Evolutionary conservation across 2,888 invertebrate species (phyloP).

Genomic region (Cyrtodaria siliqua): DNA sequence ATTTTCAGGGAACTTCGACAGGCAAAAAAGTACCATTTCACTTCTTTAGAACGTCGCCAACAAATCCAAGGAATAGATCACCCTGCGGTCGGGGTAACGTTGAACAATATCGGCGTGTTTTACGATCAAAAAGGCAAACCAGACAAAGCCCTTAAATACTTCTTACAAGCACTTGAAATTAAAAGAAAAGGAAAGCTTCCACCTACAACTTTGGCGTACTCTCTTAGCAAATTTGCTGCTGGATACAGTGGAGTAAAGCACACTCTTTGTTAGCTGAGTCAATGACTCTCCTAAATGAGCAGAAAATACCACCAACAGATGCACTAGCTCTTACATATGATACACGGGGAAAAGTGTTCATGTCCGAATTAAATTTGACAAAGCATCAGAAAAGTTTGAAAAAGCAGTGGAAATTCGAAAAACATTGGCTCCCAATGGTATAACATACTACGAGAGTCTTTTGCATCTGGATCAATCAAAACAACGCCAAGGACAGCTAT

Average conservation of each 20-base stretch:
- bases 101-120: slow-evolving; percentile 73
- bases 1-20: slow-evolving; percentile 70
- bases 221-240: slow-evolving; percentile 65
- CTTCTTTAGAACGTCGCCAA: slow-evolving; percentile 42
- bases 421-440: slow-evolving; percentile 11
- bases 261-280: slow-evolving; percentile 51
- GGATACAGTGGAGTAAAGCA: slow-evolving; percentile 44
- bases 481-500: slow-evolving; percentile 17
- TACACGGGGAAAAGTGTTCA: slow-evolving; percentile 44
- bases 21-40: slow-evolving; percentile 62
- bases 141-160: slow-evolving; percentile 64
- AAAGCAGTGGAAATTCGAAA: slow-evolving; percentile 40
- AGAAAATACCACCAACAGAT: slow-evolving; percentile 21
- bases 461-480: slow-evolving; percentile 38
- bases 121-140: slow-evolving; percentile 64
- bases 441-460: slow-evolving; percentile 38
- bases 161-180: slow-evolving; percentile 56
- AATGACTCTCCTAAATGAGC: slow-evolving; percentile 19
- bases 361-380: slow-evolving; percentile 19
- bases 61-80: slow-evolving; percentile 44
- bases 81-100: slow-evolving; percentile 54
- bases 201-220: slow-evolving; percentile 57
- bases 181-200: slow-evolving; percentile 56
- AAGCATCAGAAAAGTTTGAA: slow-evolving; percentile 38
- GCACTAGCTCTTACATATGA: slow-evolving; percentile 38